These are phyloP conservation scores for Varanus komodoensis DNA, from an alignment of 2,113 vertebrate genomes.

Conservation along the genomic window DNA sequence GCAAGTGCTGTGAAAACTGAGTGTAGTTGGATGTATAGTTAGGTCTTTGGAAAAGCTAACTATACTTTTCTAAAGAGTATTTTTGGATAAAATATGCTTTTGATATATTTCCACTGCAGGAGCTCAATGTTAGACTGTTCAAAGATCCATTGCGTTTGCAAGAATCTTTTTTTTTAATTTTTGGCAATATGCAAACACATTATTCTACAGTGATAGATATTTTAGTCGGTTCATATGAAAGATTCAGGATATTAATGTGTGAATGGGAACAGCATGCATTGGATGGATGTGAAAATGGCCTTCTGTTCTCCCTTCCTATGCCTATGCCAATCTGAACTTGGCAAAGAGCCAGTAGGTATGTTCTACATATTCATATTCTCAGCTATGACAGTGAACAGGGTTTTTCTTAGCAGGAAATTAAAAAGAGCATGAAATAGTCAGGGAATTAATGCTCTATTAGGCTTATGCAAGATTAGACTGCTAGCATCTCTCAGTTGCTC, in stretches of 20 bases:
- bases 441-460: neutral
- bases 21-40: no score
- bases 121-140: no score
- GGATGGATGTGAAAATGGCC: no score
- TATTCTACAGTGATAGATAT: neutral
- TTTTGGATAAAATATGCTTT: no score
- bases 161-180: neutral
- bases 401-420: conserved; percentile 7
- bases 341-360: neutral
- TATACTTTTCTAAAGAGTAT: no score
- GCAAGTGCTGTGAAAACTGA: no score
- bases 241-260: neutral
- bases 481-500: neutral
- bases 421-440: neutral
- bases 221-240: neutral
- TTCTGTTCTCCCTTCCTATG: neutral
- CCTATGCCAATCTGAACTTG: neutral
- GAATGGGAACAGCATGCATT: neutral
- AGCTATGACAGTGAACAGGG: neutral
- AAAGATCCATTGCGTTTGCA: neutral
- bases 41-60: no score
- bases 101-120: no score
- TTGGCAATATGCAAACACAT: neutral
- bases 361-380: neutral
- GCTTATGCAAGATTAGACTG: neutral